Percentiles rank a stretch among this genome's conserved stretches.
These are phyloP conservation scores for Akabosia matsudoensis DNA, from an alignment of 1,140 invertebrate species.

Conservation along the genomic window DNA sequence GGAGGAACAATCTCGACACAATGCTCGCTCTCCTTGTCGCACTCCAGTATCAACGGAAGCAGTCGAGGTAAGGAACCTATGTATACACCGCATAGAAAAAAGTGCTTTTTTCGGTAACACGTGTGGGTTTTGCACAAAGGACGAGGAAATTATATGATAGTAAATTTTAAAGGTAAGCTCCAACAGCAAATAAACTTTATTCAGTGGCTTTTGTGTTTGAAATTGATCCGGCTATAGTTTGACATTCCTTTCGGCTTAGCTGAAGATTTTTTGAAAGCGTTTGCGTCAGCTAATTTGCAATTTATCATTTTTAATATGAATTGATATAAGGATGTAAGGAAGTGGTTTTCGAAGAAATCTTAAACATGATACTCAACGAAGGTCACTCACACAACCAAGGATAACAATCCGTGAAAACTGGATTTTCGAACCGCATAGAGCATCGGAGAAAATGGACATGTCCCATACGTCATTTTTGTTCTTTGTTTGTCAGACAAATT, in stretches of 20 bases:
- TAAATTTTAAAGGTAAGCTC: too few species aligned
- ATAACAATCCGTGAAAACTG: not conserved
- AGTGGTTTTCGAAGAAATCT: not conserved
- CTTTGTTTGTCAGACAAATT: constrained; percentile 7
- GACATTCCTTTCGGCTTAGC: not conserved
- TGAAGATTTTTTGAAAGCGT: not conserved
- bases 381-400: not conserved
- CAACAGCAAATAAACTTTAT: not conserved
- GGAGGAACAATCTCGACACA: constrained; percentile 58
- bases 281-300: constrained; percentile 10
- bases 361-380: not conserved
- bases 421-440: not conserved
- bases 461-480: not conserved
- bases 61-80: constrained; percentile 13
- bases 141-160: too few species aligned
- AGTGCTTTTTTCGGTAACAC: too few species aligned
- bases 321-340: not conserved
- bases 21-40: constrained; percentile 7
- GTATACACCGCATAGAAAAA: not conserved
- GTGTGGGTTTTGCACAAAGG: too few species aligned
- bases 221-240: not conserved
- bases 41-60: not conserved
- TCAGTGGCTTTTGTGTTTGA: too few species aligned
- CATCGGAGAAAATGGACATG: not conserved
- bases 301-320: not conserved